Percentiles rank a stretch among this genome's conserved stretches.
phyloP scores from a whole-genome alignment of 2,888 invertebrate species.

The Acleris literana region DNA sequence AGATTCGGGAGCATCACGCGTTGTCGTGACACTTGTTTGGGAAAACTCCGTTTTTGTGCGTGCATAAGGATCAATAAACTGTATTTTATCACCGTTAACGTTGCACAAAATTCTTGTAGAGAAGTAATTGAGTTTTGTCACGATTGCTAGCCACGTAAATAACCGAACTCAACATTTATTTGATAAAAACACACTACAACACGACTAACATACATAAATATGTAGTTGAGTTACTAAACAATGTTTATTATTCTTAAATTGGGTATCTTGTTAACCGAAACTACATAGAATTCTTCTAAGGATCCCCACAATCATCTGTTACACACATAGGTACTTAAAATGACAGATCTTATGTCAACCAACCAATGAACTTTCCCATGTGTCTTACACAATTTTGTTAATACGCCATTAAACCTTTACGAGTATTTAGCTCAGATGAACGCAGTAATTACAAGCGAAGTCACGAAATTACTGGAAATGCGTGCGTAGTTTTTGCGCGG shows the following conservation, averaged over 20 bases:
- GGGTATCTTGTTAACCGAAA: no score
- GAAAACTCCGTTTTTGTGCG: slow-evolving; percentile 22
- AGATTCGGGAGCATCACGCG: slow-evolving; percentile 28
- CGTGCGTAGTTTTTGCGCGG: slow-evolving; percentile 61
- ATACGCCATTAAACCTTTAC: slow-evolving; percentile 26
- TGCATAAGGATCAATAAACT: slow-evolving; percentile 10
- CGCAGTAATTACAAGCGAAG: slow-evolving; percentile 59
- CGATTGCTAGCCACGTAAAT: background rate
- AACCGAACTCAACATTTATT: no score
- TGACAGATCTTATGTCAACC: no score
- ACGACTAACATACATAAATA: no score
- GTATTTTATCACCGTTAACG: slow-evolving; percentile 17
- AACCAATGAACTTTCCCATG: background rate
- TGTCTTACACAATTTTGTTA: slow-evolving; percentile 12
- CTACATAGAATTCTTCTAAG: no score
- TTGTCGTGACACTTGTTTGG: slow-evolving; percentile 18
- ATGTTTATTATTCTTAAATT: no score
- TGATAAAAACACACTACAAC: no score
- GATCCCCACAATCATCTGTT: no score
- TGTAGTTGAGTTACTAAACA: no score
- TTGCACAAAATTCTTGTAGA: slow-evolving; percentile 15
- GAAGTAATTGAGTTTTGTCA: slow-evolving; percentile 15
- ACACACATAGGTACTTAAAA: background rate
- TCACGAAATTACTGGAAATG: slow-evolving; percentile 66
- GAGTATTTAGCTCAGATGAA: slow-evolving; percentile 48